A percentile compares a stretch with the other conserved stretches of the same genome.
Conservation (phyloP, 1,140 invertebrate genomes). For the Drosophila mauritiana region DNA sequence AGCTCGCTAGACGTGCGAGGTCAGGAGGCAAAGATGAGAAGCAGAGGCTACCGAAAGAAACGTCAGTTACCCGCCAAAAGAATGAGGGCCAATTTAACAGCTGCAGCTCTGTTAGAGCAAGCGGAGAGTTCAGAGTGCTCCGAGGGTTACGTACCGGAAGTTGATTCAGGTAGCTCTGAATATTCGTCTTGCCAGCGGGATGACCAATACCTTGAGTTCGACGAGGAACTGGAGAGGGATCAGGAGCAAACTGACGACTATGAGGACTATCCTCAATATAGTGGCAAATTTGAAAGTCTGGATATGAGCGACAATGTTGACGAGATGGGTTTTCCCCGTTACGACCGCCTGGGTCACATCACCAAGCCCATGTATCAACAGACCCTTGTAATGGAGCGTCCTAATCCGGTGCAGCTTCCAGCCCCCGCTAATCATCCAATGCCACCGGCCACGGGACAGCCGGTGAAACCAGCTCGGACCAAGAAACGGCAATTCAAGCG, state of each 20-base stretch:
- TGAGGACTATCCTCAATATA: slow-evolving; percentile 80
- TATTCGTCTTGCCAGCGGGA: slow-evolving; percentile 86
- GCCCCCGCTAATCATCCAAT: slow-evolving; percentile 78
- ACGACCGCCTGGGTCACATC: slow-evolving; percentile 86
- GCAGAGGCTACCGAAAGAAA: slow-evolving; percentile 87
- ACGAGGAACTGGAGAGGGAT: slow-evolving; percentile 84
- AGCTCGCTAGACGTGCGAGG: slow-evolving; percentile 88
- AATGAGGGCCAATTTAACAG: slow-evolving; percentile 85
- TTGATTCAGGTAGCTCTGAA: slow-evolving; percentile 88
- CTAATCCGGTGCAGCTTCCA: slow-evolving; percentile 20
- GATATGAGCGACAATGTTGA: slow-evolving; percentile 87
- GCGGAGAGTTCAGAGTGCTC: slow-evolving; percentile 87
- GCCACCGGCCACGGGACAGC: slow-evolving; percentile 73
- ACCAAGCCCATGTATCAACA: slow-evolving; percentile 83
- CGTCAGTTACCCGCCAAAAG: slow-evolving; percentile 86
- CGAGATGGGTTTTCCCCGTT: slow-evolving; percentile 87
- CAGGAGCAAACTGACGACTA: slow-evolving; percentile 82
- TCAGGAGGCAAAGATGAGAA: slow-evolving; percentile 87
- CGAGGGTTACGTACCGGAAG: slow-evolving; percentile 88
- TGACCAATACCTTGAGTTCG: slow-evolving; percentile 85
- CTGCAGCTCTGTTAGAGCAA: slow-evolving; percentile 85
- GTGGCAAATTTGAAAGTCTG: slow-evolving; percentile 86
- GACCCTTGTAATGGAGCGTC: slow-evolving; percentile 30
- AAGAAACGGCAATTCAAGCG: slow-evolving; percentile 79
- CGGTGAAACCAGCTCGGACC: slow-evolving; percentile 81